Evolutionary conservation across 2,888 invertebrate species (phyloP).

Genomic region (Celastrina argiolus): DNA sequence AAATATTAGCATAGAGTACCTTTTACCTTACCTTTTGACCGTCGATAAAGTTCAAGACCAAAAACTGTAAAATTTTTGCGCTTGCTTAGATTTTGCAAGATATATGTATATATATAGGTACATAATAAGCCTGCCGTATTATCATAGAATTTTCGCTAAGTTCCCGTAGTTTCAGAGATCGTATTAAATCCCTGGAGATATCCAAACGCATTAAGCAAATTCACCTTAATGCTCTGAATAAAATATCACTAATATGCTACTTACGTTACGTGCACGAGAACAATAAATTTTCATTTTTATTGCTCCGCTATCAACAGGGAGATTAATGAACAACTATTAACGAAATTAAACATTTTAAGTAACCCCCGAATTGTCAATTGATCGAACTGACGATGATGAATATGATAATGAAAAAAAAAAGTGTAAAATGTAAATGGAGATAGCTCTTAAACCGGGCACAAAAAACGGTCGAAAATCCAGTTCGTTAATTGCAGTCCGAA

Average conservation of each 20-base stretch:
- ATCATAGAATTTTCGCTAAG: background rate
- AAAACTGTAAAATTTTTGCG: too few species aligned
- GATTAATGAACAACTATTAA: too few species aligned
- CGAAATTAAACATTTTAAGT: too few species aligned
- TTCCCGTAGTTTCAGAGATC: background rate
- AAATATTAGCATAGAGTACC: too few species aligned
- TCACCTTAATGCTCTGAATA: background rate
- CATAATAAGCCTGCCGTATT: too few species aligned
- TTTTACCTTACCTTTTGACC: too few species aligned
- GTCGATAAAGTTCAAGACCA: too few species aligned
- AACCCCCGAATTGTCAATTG: too few species aligned
- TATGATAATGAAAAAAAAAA: too few species aligned
- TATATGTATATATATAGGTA: too few species aligned
- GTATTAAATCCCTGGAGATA: background rate
- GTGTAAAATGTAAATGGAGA: background rate
- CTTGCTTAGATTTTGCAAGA: too few species aligned
- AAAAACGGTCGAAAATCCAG: background rate
- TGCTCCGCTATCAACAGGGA: background rate
- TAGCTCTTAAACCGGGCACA: background rate
- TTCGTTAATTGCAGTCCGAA: background rate
- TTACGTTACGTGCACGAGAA: background rate
- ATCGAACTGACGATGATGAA: too few species aligned
- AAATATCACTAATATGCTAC: constrained; percentile 6
- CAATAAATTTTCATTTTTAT: constrained; percentile 7
- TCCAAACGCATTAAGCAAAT: constrained; percentile 5